phyloP scores from a whole-genome alignment of 2,113 vertebrate genomes.

The Brevimyrus niger region DNA sequence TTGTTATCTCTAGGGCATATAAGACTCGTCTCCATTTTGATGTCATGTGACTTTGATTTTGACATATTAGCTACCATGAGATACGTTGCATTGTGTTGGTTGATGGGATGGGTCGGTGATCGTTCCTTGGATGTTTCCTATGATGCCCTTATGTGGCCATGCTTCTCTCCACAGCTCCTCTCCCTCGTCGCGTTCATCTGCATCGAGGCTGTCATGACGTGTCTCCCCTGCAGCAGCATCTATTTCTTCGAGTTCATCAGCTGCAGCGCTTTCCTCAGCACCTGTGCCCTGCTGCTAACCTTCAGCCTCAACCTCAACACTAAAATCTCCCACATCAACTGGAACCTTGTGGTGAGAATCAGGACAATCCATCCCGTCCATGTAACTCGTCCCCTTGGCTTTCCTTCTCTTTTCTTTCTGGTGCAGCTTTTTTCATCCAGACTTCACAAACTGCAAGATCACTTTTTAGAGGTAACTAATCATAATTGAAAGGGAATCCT shows the following conservation, averaged over 20 bases:
- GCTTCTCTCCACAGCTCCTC: slow-evolving; percentile 59
- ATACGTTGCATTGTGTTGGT: not conserved
- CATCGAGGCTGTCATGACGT: slow-evolving; percentile 95
- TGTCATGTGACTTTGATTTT: not conserved
- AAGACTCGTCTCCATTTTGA: not conserved
- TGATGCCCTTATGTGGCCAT: not conserved
- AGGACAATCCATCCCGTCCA: not conserved
- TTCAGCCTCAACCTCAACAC: slow-evolving; percentile 85
- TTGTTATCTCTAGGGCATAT: not conserved
- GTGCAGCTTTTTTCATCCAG: not conserved
- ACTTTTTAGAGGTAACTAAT: not conserved
- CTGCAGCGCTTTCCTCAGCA: slow-evolving; percentile 89
- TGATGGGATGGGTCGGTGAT: not conserved
- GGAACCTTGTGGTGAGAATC: slow-evolving; percentile 82
- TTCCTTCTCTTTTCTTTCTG: not conserved
- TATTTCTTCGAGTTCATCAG: slow-evolving; percentile 99
- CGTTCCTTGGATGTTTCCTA: not conserved
- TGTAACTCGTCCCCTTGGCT: not conserved
- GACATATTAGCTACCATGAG: not conserved
- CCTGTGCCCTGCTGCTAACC: slow-evolving; percentile 80
- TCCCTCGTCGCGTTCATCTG: slow-evolving; percentile 87
- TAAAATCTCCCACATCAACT: slow-evolving; percentile 91
- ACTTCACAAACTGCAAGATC: not conserved
- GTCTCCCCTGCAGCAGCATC: slow-evolving; percentile 83
- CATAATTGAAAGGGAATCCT: not conserved